Evolutionary conservation across 1,140 invertebrate species (phyloP), one percentile per base, ranked within the genome.

Genomic region (Eurosta solidaginis): DNA sequence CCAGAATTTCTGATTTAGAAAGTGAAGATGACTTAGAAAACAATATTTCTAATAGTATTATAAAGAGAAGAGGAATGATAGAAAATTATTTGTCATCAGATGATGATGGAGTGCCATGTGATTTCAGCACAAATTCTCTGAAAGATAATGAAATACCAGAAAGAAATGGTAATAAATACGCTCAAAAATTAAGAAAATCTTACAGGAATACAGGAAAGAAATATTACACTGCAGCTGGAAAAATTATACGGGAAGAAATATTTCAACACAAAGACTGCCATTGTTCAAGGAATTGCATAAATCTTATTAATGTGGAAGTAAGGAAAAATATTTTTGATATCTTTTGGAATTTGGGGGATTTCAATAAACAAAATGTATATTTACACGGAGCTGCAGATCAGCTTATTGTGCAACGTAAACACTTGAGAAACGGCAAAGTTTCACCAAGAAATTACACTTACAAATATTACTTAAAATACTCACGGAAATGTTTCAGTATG

Each of bases 51-150:
- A n/a, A n/a, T n/a, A n/a, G n/a, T n/a, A n/a, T n/a, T n/a, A n/a
- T n/a, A n/a, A n/a, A n/a, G n/a, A n/a, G n/a, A n/a, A n/a, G n/a
- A n/a, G n/a, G n/a, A n/a, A n/a, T n/a, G n/a, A n/a, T n/a, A n/a
- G n/a, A n/a, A n/a, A n/a, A n/a, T n/a, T n/a, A n/a, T n/a, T n/a
- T n/a, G n/a, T n/a, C n/a, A n/a, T n/a, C n/a, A n/a, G 74, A 75
- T 75, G 74, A 75, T 47, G 74, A 75, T 75, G 40, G 74, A 75
- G 40, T 75, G 74, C 42, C 74, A 44, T 75, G 74, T 75, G 74
- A 75, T 75, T 75, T 75, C 74, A 75, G 74, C 74, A 75, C 40
- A 75, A 75, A 75, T 75, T 75, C 12, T 75, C 74, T 75, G 7
- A 3, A 75, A 47, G 74, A 45, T n/a, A 75, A 75, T 75, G 74